A percentile compares a stretch with the other conserved stretches of the same genome.
Conservation (phyloP, 1,140 invertebrate genomes). For the Xylocopa sonorina region DNA sequence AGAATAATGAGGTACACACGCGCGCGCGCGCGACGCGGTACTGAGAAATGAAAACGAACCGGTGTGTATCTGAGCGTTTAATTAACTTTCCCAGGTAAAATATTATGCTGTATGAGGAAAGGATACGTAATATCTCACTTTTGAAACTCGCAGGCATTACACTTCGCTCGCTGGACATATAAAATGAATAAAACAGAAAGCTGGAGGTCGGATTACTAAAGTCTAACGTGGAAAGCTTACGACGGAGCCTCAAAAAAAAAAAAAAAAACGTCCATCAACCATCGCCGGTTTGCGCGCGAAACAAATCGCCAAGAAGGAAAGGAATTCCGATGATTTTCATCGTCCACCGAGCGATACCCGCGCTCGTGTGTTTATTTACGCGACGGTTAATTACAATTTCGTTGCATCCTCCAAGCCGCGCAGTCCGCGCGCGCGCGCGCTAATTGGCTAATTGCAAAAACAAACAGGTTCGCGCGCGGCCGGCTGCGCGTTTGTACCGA, state of each 20-base stretch:
- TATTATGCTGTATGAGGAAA: neutral
- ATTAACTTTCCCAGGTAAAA: neutral
- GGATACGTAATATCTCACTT: neutral
- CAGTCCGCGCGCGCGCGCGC: too few species aligned
- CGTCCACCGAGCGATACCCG: too few species aligned
- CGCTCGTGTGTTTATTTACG: too few species aligned
- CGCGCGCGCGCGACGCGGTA: too few species aligned
- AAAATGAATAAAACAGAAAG: neutral
- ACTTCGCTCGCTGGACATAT: neutral
- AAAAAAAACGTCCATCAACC: too few species aligned
- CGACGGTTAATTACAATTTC: too few species aligned
- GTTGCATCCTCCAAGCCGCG: too few species aligned
- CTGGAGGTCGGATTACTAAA: neutral
- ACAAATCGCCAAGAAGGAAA: too few species aligned
- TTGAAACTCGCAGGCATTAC: neutral
- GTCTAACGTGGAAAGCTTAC: neutral
- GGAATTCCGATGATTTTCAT: too few species aligned
- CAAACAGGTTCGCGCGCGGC: conserved; percentile 29
- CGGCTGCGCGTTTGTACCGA: neutral
- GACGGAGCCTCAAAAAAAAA: neutral
- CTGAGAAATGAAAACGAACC: neutral
- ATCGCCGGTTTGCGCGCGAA: too few species aligned
- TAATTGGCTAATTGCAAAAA: conserved; percentile 57
- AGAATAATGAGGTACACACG: neutral
- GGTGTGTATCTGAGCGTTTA: neutral